Evolutionary conservation across 2,888 invertebrate genomes (phyloP).

Genomic region (Caenorhabditis becei): DNA sequence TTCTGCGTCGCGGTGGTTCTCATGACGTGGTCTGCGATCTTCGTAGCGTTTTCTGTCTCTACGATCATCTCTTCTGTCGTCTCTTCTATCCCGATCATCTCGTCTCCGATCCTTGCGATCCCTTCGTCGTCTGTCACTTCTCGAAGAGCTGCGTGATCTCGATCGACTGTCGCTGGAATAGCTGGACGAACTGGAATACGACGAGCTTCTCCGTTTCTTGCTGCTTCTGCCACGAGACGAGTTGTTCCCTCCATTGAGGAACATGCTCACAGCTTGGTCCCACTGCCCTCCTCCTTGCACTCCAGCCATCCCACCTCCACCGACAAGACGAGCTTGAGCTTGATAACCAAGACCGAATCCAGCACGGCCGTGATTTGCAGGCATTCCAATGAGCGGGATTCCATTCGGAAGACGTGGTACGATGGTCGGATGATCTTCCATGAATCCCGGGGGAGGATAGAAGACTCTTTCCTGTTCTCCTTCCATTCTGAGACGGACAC

Average conservation of each 20-base stretch:
- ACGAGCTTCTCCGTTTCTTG: slow-evolving; percentile 55
- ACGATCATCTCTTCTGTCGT: slow-evolving; percentile 31
- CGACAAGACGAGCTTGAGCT: slow-evolving; percentile 21
- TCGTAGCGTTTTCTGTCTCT: slow-evolving; percentile 38
- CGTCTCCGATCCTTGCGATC: slow-evolving; percentile 28
- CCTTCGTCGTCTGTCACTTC: slow-evolving; percentile 48
- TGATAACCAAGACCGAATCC: slow-evolving; percentile 62
- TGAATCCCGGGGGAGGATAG: slow-evolving; percentile 42
- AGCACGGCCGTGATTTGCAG: slow-evolving; percentile 65
- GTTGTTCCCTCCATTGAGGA: slow-evolving; percentile 34
- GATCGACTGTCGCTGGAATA: slow-evolving; percentile 47
- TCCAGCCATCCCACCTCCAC: slow-evolving; percentile 35
- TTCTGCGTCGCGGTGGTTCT: slow-evolving; percentile 9
- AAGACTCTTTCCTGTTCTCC: slow-evolving; percentile 53
- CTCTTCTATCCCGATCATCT: slow-evolving; percentile 19
- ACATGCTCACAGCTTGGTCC: slow-evolving; percentile 64
- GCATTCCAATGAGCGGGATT: slow-evolving; percentile 57
- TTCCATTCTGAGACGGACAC: slow-evolving; percentile 46
- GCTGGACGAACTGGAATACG: slow-evolving; percentile 60
- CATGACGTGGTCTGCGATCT: slow-evolving; percentile 1
- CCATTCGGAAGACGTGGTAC: slow-evolving; percentile 69
- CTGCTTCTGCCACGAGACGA: background rate
- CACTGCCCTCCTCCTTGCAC: slow-evolving; percentile 39
- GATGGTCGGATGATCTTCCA: slow-evolving; percentile 38
- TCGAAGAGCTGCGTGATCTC: slow-evolving; percentile 54